Base-by-base conservation (phyloP, 1,140 invertebrate species). In the Drosophila funebris region DNA sequence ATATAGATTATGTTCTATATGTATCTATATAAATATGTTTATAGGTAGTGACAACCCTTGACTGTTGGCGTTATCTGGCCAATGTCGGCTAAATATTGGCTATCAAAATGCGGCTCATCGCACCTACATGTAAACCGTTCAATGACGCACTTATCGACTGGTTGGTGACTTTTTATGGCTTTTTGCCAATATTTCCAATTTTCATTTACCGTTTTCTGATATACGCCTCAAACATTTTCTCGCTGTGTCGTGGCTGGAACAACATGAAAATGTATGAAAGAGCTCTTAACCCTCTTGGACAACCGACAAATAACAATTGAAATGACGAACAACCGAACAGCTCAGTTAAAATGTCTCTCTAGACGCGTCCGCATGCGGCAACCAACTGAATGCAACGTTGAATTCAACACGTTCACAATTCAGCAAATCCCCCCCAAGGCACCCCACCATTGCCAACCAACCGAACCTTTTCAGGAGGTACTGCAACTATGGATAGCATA, bases 201-300 rank as follows among this genome's bases (percentile, higher is more conserved):
- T 63, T 13, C 36, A 68, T 57, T 88, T 88, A 88, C 83, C 83
- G 83, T 88, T 88, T 88, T 89, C 73, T 83, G 69, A 88, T 79
- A 57, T 88, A 88, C 84, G 83, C 83, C 58, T 88, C 83, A 48
- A 88, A 88, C 83, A 88, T 88, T 79, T 78, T 83, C 64, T 82
- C 70, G 60, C 83, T 82, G 29, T 76, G 78, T 50, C 75, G 74
- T 22, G 54, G 75, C 46, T 87, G 83, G 14, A 81, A 66, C 70
- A 87, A 87, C 82, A 85, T 87, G 48, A 43, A 67, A 54, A 13
- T 39, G 13, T 37, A 41, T 22, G 11, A 29, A 13, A 16, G 54
- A 13, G 66, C 50, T 54, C 50, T 57, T 71, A 56, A 46, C 61
- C 53, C 36, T 50, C 33, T n/a, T n/a, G n/a, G 43, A 18, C 31